phyloP scores from a whole-genome alignment of 2,113 vertebrate species.

The Halcyon senegalensis region DNA sequence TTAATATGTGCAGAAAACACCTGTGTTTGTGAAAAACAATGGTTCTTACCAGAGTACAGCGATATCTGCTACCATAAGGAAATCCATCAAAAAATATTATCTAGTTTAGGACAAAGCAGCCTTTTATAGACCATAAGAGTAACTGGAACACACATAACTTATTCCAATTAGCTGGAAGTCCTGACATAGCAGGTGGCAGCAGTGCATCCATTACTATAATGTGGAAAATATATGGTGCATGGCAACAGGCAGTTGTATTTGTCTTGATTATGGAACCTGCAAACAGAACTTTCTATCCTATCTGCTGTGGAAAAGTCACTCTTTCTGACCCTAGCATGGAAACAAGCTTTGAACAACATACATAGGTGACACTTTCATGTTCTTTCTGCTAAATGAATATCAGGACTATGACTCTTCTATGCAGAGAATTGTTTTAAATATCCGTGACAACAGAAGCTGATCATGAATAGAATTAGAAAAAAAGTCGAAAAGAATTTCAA shows the following conservation, averaged over 20 bases:
- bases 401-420: not conserved
- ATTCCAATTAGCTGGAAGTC: conserved; percentile 70
- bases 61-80: conserved; percentile 22
- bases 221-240: conserved; percentile 46
- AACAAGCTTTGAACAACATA: not conserved
- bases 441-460: not conserved
- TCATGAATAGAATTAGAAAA: conserved; percentile 13
- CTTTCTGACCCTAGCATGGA: not conserved
- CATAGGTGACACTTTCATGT: not conserved
- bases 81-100: conserved; percentile 65
- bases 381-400: conserved; percentile 15
- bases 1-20: not conserved
- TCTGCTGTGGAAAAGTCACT: conserved; percentile 9
- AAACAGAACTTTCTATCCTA: conserved; percentile 38
- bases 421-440: conserved; percentile 8
- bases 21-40: conserved; percentile 40
- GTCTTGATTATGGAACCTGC: conserved; percentile 49
- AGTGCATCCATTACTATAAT: conserved; percentile 44
- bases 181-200: conserved; percentile 63
- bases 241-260: conserved; percentile 51
- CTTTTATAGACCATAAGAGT: conserved; percentile 51
- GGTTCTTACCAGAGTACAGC: not conserved
- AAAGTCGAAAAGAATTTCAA: not conserved
- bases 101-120: conserved; percentile 57
- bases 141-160: conserved; percentile 69